Evolutionary conservation across 2,888 invertebrate genomes (phyloP), one percentile per base, ranked within the genome.

Genomic region (Andricus quercusramuli): DNA sequence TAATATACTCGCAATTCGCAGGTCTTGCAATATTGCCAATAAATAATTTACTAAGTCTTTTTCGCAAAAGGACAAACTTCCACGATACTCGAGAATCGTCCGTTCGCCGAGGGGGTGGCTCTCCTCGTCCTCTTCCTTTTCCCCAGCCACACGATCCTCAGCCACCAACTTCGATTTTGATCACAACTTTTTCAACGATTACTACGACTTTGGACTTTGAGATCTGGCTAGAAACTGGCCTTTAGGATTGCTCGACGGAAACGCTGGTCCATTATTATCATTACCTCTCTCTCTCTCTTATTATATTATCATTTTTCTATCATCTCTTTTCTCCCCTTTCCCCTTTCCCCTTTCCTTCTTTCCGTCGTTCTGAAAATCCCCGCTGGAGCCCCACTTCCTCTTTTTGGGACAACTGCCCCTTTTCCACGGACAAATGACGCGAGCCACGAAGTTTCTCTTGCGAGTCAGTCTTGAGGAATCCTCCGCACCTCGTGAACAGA

Each of bases 1-100:
- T 66, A 47, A 78, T 78, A 56, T 80, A 67, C 80, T 32, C 44
- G 37, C 68, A 78, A 78, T 82, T 80, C 89, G 88, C 89, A 86
- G 86, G 83, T 85, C 85, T 88, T 87, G 89, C 88, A 88, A 86
- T 87, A 89, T 88, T 88, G 90, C 89, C 87, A 91, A 91, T 91
- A 91, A 91, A 91, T 91, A 91, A 91, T 91, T 91, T 90, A 88
- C 91, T 91, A 91, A 90, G 89, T 90, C 88, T 90, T 89, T 89
- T 88, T 81, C 78, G 90, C 87, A 88, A 88, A 89, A 88, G 86
- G 89, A 89, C 88, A 88, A 88, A 90, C 87, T 86, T 85, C 84
- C 86, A 86, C 87, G 85, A 84, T 87, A 86, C 83, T 82, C 84
- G 83, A 82, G 84, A 79, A 83, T 82, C 68, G 82, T 78, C 82